Conservation (phyloP, 2,888 invertebrate species). For the Deroplatys truncata region DNA sequence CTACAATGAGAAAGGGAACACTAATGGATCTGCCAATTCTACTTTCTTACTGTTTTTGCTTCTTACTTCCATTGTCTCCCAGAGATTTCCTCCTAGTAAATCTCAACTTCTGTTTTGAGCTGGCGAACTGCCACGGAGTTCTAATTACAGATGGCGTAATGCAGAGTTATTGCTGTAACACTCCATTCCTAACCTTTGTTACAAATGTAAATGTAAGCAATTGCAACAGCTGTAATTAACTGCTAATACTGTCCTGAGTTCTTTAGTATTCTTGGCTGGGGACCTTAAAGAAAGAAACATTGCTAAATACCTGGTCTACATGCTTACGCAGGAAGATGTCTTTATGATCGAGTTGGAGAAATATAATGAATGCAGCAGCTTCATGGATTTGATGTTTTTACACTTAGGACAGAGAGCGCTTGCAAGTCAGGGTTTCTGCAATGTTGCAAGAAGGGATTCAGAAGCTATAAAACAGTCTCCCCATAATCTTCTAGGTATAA, state of each 20-base stretch:
- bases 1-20: too few relatives aligned
- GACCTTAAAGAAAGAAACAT: background rate
- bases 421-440: too few relatives aligned
- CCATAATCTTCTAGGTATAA: too few relatives aligned
- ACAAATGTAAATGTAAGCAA: background rate
- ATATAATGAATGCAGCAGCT: too few relatives aligned
- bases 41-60: background rate
- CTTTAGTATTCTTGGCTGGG: background rate
- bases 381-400: too few relatives aligned
- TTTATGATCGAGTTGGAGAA: background rate
- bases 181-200: background rate
- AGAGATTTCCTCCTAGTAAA: background rate
- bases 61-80: background rate
- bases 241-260: background rate
- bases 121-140: background rate
- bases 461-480: too few relatives aligned
- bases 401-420: too few relatives aligned
- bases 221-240: background rate
- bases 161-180: background rate
- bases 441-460: too few relatives aligned
- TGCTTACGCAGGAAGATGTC: background rate
- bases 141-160: background rate
- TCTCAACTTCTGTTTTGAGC: background rate
- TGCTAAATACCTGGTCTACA: background rate
- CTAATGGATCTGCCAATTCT: too few relatives aligned